These are phyloP conservation scores for Orchestes rusci DNA, from an alignment of 2,888 invertebrate genomes.

Conservation along the genomic window DNA sequence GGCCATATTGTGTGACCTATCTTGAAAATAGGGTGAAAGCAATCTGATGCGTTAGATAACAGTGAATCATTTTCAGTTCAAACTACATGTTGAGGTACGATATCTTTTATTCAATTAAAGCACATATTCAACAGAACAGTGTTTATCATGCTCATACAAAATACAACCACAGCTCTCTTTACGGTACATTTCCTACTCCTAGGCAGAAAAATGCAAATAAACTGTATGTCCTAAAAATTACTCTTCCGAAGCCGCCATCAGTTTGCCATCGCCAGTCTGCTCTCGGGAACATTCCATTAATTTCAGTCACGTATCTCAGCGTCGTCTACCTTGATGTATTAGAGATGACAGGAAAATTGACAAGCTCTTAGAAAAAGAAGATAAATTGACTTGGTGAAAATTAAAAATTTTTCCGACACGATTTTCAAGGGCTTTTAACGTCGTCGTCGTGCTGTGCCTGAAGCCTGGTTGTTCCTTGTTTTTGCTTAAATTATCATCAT, in stretches of 20 bases:
- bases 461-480: no score
- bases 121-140: no score
- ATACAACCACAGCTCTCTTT: background rate
- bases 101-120: no score
- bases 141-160: no score
- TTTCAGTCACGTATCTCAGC: conserved; percentile 42
- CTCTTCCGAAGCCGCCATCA: conserved; percentile 25
- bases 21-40: no score
- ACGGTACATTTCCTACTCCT: conserved; percentile 17
- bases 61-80: no score
- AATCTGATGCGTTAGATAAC: no score
- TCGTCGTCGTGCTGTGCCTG: no score
- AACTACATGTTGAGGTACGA: no score
- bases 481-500: no score
- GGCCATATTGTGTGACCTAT: no score
- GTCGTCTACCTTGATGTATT: conserved; percentile 44
- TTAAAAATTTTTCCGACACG: conserved; percentile 35
- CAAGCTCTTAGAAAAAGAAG: conserved; percentile 42
- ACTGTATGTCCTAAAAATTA: conserved; percentile 37
- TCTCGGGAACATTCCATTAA: conserved; percentile 38
- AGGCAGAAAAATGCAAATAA: conserved; percentile 31
- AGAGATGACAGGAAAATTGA: conserved; percentile 44
- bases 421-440: conserved; percentile 27
- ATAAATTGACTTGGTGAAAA: conserved; percentile 41
- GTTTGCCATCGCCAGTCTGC: conserved; percentile 16